Base-by-base conservation (phyloP, 2,113 vertebrate species). In the Xenus cinereus region DNA sequence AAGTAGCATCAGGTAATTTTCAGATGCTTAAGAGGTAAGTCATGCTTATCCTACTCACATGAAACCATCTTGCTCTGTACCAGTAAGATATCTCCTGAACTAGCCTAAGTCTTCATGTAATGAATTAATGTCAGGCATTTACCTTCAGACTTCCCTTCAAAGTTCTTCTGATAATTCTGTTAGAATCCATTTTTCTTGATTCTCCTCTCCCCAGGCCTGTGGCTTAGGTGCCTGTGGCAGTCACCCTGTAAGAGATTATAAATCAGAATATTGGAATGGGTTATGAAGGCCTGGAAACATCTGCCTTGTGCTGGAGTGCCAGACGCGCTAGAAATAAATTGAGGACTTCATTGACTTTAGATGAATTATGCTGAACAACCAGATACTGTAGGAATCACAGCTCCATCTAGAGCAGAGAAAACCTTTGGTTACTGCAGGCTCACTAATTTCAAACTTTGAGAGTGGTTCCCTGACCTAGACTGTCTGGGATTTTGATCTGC, bases 211-310 rank as follows among this genome's bases (percentile, higher is more conserved):
- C 37, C 46, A 33, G 22, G 71, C 84, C 81, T 79, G 75, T 93
- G 81, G 50, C 56, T 95, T 73, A 83, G 78, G 28, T 83, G 30
- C 85, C 63, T 73, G 82, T 90, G 82, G 56, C 85, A 91, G 85
- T 88, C 75, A 41, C 63, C 63, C 56, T 45, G 28, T 90, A 94
- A n/a, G 63, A 88, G 50, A 62, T 43, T 59, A 93, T 96, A 92
- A 97, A 96, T 90, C 90, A 92, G 59, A 84, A 74, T 93, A 67
- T 54, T 90, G 88, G 78, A 88, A 54, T 63, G 82, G 46, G 20
- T 56, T 90, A 71, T 39, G n/a, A 86, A 72, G 54, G 63, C n/a
- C 79, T 93, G 72, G 78, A 75, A 96, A 51, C 46, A 84, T 59
- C 92, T 94, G 85, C 63, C 64, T 87, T 88, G 46, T 63, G 59